phyloP scores from a whole-genome alignment of 2,113 vertebrate species.

The Taurulus bubalis region DNA sequence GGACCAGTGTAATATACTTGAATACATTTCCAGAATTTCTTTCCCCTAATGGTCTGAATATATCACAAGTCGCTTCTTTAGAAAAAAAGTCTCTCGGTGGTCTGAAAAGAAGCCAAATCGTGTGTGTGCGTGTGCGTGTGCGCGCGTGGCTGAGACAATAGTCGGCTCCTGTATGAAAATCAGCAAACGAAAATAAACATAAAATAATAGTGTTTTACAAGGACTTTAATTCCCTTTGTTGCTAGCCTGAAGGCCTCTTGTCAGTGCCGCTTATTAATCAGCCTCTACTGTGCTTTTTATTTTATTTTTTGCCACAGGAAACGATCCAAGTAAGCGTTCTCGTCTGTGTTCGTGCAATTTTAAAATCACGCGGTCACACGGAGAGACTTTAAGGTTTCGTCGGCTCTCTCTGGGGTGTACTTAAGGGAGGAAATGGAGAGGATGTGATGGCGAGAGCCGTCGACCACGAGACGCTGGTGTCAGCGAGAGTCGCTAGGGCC shows the following conservation, averaged over 20 bases:
- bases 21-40: too few species aligned
- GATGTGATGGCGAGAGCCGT: conserved; percentile 11
- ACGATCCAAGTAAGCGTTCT: neutral
- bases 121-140: too few species aligned
- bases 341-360: neutral
- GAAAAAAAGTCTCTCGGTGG: too few species aligned
- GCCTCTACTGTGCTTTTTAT: neutral
- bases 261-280: too few species aligned
- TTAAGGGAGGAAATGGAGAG: conserved; percentile 15
- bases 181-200: too few species aligned
- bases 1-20: too few species aligned
- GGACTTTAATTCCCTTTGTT: conserved; percentile 28
- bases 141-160: too few species aligned
- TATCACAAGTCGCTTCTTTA: too few species aligned
- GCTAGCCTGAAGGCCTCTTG: neutral
- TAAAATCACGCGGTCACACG: neutral
- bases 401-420: neutral
- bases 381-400: neutral
- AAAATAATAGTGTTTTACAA: conserved; percentile 43
- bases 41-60: too few species aligned
- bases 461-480: neutral
- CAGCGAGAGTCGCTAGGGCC: neutral
- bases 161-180: too few species aligned
- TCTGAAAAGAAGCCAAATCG: too few species aligned
- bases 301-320: neutral